Conservation (phyloP, 2,888 invertebrate genomes). For the Strigamia maritima region DNA sequence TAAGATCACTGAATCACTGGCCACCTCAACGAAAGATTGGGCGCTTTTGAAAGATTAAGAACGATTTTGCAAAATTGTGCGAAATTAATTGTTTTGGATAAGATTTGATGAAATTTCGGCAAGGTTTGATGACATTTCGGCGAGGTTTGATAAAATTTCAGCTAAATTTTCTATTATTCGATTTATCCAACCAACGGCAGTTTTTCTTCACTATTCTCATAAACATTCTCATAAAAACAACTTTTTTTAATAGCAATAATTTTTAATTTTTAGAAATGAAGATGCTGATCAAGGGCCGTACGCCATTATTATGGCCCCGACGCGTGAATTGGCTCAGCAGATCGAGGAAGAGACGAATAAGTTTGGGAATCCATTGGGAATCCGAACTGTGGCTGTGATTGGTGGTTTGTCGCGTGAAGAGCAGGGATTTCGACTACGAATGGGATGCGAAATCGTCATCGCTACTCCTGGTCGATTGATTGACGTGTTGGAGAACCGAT, state of each 20-base stretch:
- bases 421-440: constrained; percentile 90
- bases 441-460: constrained; percentile 99
- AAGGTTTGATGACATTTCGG: no score
- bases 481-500: constrained; percentile 96
- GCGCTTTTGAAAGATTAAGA: no score
- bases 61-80: no score
- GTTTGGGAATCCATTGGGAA: constrained; percentile 88
- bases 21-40: no score
- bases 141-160: no score
- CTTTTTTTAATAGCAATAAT: background rate
- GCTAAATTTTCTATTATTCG: no score
- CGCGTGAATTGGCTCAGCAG: constrained; percentile 98
- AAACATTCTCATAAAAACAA: no score
- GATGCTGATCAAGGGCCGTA: constrained; percentile 77
- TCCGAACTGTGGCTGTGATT: constrained; percentile 96
- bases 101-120: no score
- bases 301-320: constrained; percentile 97
- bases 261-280: constrained; percentile 46
- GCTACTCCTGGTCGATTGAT: constrained; percentile 99
- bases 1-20: no score
- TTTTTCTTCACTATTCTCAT: no score
- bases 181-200: no score
- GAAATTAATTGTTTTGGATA: no score
- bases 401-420: constrained; percentile 87
- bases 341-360: constrained; percentile 98